A percentile compares a stretch with the other conserved stretches of the same genome.
These are phyloP conservation scores for Hedychridium roseum DNA, from an alignment of 2,888 invertebrate species.

Conservation along the genomic window DNA sequence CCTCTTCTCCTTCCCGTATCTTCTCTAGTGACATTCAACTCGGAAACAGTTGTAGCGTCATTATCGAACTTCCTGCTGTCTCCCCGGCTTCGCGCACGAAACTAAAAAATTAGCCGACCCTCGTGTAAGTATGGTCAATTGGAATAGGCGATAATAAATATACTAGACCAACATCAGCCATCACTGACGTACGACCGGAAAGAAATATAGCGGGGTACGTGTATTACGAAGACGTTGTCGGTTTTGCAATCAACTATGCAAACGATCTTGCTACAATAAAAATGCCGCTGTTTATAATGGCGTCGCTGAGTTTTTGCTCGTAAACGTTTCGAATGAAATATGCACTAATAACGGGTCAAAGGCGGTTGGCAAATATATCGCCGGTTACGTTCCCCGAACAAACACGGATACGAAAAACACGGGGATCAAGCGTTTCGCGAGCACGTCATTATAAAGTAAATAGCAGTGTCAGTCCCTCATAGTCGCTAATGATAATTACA, in stretches of 20 bases:
- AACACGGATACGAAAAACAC: slow-evolving; percentile 4
- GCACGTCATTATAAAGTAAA: slow-evolving; percentile 29
- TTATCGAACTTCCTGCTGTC: too few relatives aligned
- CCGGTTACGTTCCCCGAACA: slow-evolving; percentile 16
- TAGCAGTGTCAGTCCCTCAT: slow-evolving; percentile 20
- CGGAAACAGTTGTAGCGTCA: too few relatives aligned
- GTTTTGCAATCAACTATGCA: slow-evolving; percentile 54
- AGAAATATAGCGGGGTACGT: too few relatives aligned
- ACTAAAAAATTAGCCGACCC: too few relatives aligned
- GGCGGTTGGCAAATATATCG: slow-evolving; percentile 24
- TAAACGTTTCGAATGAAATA: slow-evolving; percentile 53
- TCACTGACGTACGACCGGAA: too few relatives aligned
- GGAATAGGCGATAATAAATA: too few relatives aligned
- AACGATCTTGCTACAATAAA: slow-evolving; percentile 46
- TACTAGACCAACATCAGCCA: too few relatives aligned
- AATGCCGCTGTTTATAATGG: slow-evolving; percentile 41
- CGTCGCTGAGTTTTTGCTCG: slow-evolving; percentile 49
- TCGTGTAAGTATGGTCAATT: too few relatives aligned
- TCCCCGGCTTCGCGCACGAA: too few relatives aligned
- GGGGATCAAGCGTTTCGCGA: slow-evolving; percentile 9
- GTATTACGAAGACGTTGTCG: too few relatives aligned
- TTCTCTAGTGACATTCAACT: too few relatives aligned
- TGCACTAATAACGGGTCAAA: slow-evolving; percentile 41
- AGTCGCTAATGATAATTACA: slow-evolving; percentile 46
- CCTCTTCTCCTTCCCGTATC: too few relatives aligned